Evolutionary conservation across 2,113 vertebrate genomes (phyloP).

Genomic region (Noturus placidus): DNA sequence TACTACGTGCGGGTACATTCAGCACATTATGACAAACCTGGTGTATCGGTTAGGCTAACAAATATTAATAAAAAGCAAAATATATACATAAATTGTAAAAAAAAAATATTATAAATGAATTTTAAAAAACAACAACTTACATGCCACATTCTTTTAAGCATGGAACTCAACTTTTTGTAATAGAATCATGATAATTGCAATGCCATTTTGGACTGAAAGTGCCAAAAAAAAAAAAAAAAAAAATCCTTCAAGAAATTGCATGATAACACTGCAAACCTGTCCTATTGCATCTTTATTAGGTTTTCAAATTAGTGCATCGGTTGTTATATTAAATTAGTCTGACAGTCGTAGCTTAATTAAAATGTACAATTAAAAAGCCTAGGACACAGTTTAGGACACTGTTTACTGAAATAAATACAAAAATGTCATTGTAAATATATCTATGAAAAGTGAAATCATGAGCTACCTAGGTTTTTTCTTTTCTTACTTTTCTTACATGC

Average conservation of each 20-base stretch:
- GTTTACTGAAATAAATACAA: slow-evolving; percentile 15
- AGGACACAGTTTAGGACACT: not conserved
- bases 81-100: not conserved
- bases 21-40: not conserved
- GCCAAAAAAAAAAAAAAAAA: not conserved
- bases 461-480: not conserved
- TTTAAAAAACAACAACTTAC: not conserved
- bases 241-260: not conserved
- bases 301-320: slow-evolving; percentile 8
- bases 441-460: slow-evolving; percentile 6
- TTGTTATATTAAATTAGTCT: not conserved
- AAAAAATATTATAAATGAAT: too few species aligned
- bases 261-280: not conserved
- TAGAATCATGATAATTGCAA: not conserved
- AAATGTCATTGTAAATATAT: slow-evolving; percentile 21
- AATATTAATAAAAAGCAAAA: not conserved
- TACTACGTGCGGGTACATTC: not conserved
- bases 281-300: not conserved
- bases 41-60: not conserved
- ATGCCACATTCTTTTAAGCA: not conserved
- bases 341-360: not conserved
- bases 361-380: not conserved
- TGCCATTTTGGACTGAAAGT: not conserved
- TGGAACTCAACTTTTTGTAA: not conserved
- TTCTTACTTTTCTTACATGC: not conserved